phyloP scores from a whole-genome alignment of 2,888 invertebrate genomes.

The Drosophila koepferae region DNA sequence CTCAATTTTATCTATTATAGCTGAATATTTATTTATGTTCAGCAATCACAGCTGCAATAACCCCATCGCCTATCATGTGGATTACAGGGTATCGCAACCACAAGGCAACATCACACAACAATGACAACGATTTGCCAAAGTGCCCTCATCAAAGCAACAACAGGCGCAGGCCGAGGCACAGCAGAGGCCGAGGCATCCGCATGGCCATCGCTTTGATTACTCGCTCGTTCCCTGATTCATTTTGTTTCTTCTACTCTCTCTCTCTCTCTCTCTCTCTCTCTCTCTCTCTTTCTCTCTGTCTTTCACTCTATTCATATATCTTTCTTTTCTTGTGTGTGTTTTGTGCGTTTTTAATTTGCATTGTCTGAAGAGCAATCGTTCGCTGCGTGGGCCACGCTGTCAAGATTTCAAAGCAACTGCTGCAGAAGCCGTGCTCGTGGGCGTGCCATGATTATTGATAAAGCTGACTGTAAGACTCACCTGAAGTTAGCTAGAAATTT shows the following conservation, averaged over 20 bases:
- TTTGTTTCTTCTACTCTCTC: not conserved
- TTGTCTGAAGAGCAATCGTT: conserved; percentile 45
- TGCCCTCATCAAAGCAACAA: conserved; percentile 78
- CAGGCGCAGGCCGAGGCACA: conserved; percentile 59
- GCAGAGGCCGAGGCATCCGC: conserved; percentile 25
- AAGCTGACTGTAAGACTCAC: conserved; percentile 37
- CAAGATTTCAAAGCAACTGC: conserved; percentile 45
- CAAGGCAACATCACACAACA: conserved; percentile 24
- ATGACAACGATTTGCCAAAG: conserved; percentile 71
- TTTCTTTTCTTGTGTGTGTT: conserved; percentile 19
- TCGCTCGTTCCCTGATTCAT: conserved; percentile 28
- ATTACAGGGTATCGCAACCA: conserved; percentile 20
- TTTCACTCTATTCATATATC: no score
- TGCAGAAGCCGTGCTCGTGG: conserved; percentile 25
- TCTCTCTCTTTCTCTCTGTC: not conserved
- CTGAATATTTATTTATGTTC: not conserved
- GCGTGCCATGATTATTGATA: conserved; percentile 51
- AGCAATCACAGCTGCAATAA: no score
- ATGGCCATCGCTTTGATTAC: conserved; percentile 53
- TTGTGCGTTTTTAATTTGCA: conserved; percentile 61
- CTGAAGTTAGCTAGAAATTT: conserved; percentile 18
- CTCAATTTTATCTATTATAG: not conserved
- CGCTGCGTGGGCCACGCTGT: conserved; percentile 16
- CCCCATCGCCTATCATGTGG: not conserved
- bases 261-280: not conserved